Evolutionary conservation across 2,797 vertebrate genomes (phyloP), one percentile per base, ranked within the genome.

Genomic region (Xenentodon cancila): DNA sequence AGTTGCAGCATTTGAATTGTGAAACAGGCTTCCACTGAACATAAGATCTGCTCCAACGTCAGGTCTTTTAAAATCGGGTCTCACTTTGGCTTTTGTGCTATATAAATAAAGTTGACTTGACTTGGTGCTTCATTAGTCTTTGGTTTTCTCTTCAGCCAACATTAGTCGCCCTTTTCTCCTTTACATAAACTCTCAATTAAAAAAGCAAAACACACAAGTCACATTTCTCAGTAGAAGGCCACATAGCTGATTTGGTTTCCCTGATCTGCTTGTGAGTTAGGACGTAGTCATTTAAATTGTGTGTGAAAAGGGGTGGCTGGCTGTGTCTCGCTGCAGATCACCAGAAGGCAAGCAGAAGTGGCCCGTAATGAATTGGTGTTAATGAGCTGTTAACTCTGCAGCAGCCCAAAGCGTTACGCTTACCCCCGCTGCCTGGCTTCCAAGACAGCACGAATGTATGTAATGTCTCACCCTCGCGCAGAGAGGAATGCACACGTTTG

Each of bases 351-450:
- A 84, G 73, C 70, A 77, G 79, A 86, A 80, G 75, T 81, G 75
- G 78, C 75, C 76, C 58, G 32, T 87, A 87, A 89, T 89, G 84
- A 87, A 86, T 89, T 74, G 84, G 90, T 88, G 88, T 91, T 91
- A 91, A 92, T 89, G 88, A 92, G 88, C 89, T 90, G 92, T 87
- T 91, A 92, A 89, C 85, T 81, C 80, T 80, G 76, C 71, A 83
- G 51, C 62, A 51, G 59, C 68, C 76, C 81, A 83, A 64, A 80
- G 71, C 62, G 0, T 68, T 40, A 70, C 43, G 70, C 70, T 73
- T 82, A 78, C 76, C 81, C 68, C 78, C 63, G 68, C 82, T 70
- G 83, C 68, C 69, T 64, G 51, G 71, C 77, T 79, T 76, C 73
- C 65, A 81, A 65, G 53, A 57, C 66, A 71, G 63, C 66, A 68